Evolutionary conservation across 2,888 invertebrate genomes (phyloP), one percentile per base, ranked within the genome.

Genomic region (Octonoba sinensis): DNA sequence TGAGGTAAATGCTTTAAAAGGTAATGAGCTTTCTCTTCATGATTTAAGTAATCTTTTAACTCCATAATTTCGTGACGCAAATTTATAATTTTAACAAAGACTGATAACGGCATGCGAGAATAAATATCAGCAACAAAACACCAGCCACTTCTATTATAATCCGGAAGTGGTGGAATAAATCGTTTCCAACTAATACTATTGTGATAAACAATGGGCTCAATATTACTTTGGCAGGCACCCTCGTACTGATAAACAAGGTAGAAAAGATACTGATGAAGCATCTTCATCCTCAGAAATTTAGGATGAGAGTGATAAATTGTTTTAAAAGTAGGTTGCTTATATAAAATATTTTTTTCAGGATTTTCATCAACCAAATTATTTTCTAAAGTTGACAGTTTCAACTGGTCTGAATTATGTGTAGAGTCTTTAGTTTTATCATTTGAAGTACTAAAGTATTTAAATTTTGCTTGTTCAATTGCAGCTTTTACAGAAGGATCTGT

Each of bases 111-210:
- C 86, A 95, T 89, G 0, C 93, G 90, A 4, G 93, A 89, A 8
- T 94, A 88, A 1, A 93, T 88, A 87, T 95, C 94, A 84, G 92
- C 91, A 83, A 94, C 89, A 69, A 93, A 89, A 44, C 92, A 90
- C 94, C 94, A 94, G 13, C 94, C 93, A 11, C 87, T 82, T 59
- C 46, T 62, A 69, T 82, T 90, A 83, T 85, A 86, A 86, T 93
- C 92, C 0, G 92, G 92, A 60, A 94, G 86, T 0, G 93, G 93
- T 0, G 93, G 91, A 16, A 95, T 89, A 87, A 94, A 94, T 88
- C 92, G 93, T 87, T 92, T 92, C 93, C 93, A 94, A 85, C 89
- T 90, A 6, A 92, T 88, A 56, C 87, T 87, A 71, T 87, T 85
- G 44, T 84, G 65, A 74, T 87, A 88, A 0, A 88, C 84, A 16